Percentiles rank a stretch among this genome's conserved stretches.
phyloP scores from a whole-genome alignment of 2,888 invertebrate genomes.

The Pollenia labialis region DNA sequence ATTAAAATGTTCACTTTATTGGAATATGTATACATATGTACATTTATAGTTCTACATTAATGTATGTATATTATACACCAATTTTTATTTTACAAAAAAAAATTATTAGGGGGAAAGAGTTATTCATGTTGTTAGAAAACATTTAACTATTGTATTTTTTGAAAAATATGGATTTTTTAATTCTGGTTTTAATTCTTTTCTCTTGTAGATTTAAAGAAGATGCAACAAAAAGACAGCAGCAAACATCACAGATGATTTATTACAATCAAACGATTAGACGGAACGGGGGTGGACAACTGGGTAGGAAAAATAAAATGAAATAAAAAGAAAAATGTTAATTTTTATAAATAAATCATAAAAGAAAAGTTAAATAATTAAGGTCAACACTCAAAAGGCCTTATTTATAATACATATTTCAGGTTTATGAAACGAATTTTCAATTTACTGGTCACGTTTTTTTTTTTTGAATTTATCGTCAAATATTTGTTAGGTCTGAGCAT shows the following conservation, averaged over 20 bases:
- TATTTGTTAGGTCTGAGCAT: no score
- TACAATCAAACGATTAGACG: constrained; percentile 87
- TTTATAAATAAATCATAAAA: constrained; percentile 3
- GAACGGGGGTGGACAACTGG: constrained; percentile 93
- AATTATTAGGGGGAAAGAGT: constrained; percentile 37
- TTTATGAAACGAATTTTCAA: no score
- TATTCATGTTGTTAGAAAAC: constrained; percentile 47
- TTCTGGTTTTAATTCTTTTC: constrained; percentile 24
- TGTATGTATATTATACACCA: constrained; percentile 63
- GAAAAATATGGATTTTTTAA: constrained; percentile 19
- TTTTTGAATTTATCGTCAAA: no score
- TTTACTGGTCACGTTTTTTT: no score
- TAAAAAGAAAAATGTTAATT: constrained; percentile 32
- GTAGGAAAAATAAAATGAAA: not conserved
- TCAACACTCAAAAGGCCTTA: no score
- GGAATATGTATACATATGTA: constrained; percentile 23
- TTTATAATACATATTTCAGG: no score
- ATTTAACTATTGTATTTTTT: constrained; percentile 47
- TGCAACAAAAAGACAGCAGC: constrained; percentile 83
- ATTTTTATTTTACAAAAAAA: constrained; percentile 58
- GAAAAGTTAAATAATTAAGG: not conserved
- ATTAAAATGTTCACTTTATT: constrained; percentile 60
- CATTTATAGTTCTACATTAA: constrained; percentile 23
- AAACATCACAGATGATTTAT: constrained; percentile 86
- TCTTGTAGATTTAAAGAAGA: constrained; percentile 38